Base-by-base conservation (phyloP, 2,113 vertebrate species). In the Sebastes schlegelii region DNA sequence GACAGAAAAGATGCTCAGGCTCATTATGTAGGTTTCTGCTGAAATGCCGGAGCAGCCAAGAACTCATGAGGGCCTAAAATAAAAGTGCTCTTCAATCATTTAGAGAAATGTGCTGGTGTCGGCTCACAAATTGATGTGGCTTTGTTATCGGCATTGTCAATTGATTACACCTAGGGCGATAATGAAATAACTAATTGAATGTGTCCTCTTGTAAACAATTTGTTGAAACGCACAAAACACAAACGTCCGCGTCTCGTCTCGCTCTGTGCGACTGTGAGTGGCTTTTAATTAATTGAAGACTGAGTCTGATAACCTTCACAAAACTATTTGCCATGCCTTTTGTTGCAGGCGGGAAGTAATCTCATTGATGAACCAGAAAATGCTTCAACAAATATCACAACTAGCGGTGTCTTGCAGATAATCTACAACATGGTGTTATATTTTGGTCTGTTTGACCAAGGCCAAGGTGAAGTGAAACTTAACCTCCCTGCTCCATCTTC, bases 111-210 rank as follows among this genome's bases (percentile, higher is more conserved):
- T 81, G 74, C 87, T 77, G 74, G 86, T 89, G 87, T 88, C 54
- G 34, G 84, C 87, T 90, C 84, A 90, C 87, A 91, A 88, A 91
- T 93, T 92, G 88, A 93, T 90, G 91, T 91, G 81, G 87, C 91
- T 94, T 93, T 92, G 90, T 94, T 93, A 95, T 94, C 77, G 93
- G 90, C 88, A 85, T 88, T 91, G 90, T 92, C 92, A 88, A 95
- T 94, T 94, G 94, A 95, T 95, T 90, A 80, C 77, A 92, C 91
- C 85, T 86, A 70, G 79, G 90, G 91, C 86, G 79, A 92, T 92
- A 93, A 92, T 94, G 92, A 93, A 94, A 95, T 93, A 94, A 93
- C 92, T 93, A 93, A 95, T 91, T 94, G 91, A 94, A 95, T 89
- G 91, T 92, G 94, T 94, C 89, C 92, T 86, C 88, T 90, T 86